Evolutionary conservation across 64 coral and sea anemone genomes (phyloP), one percentile per base, ranked within the genome.

Genomic region (Hydrozoanthus tunicans): DNA sequence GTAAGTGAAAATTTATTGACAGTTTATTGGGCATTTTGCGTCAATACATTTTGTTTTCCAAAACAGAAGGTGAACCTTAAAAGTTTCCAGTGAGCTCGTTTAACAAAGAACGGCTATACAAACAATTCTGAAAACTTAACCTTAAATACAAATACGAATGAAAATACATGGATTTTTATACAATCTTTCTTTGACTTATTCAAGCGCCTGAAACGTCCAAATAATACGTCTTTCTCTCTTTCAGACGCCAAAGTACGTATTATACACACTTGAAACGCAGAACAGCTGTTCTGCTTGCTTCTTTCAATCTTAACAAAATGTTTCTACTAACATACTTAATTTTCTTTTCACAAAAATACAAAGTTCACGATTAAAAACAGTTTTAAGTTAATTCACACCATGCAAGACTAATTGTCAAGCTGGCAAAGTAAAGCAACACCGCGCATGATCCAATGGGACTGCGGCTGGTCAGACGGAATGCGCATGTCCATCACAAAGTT

Each of bases 401-500:
- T 51, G 53, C 72, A 7, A 43, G 13, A 52, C 7, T 76, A 76
- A 76, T 51, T 76, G 88, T 99, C 97, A 57, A 99, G 90, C 85
- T 99, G 97, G 58, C 97, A 99, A 52, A 99, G 83, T 43, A 99
- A 79, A 70, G 97, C 97, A 8, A 99, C 94, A 90, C 97, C 97
- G 59, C 97, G 97, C 94, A 96, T 99, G 73, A 99, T 86, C 97
- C 97, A 99, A 81, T 99, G 97, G 15, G 94, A 92, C 86, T 89
- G 94, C 78, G 97, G 97, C 85, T 96, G 97, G 73, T 99, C 94
- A 76, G 97, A 99, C 2, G 97, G 97, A 70, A 99, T 94, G 80
- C 97, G 97, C 89, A 99, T 96, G 83, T 99, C 97, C 97, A 99
- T 99, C 24, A 99, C 97, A 74, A 99, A 99, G 97, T 99, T 99